phyloP scores from a whole-genome alignment of 2,113 vertebrate species.

The Halichoeres trimaculatus region DNA sequence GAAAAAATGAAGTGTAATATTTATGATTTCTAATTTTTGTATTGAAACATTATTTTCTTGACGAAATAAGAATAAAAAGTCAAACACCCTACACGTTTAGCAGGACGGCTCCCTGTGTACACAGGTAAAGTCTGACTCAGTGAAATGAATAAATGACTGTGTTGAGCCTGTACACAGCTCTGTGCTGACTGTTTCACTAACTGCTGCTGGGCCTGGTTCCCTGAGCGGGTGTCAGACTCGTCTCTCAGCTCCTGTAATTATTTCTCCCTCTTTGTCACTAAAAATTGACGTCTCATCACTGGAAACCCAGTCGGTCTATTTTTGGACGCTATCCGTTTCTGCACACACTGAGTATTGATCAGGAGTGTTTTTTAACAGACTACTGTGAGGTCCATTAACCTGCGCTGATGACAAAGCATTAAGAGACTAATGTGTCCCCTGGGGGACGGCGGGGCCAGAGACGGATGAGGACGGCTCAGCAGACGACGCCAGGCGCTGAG shows the following conservation, averaged over 20 bases:
- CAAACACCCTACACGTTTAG: no score
- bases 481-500: conserved; percentile 18
- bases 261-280: conserved; percentile 1
- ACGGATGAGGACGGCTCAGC: conserved; percentile 63
- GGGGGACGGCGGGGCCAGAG: conserved; percentile 56
- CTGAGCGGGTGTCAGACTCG: background rate
- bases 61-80: no score
- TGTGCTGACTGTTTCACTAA: background rate
- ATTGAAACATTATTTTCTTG: no score
- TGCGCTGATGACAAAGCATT: conserved; percentile 83
- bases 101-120: no score
- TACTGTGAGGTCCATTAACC: conserved; percentile 83
- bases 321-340: conserved; percentile 57
- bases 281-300: conserved; percentile 26
- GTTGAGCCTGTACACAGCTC: background rate
- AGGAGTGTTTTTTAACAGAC: conserved; percentile 79
- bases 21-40: no score
- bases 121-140: no score
- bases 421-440: conserved; percentile 76
- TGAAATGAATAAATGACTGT: no score
- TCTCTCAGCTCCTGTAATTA: background rate
- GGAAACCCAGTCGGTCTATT: conserved; percentile 48
- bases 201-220: background rate
- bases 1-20: no score
- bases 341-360: conserved; percentile 77